Evolutionary conservation across 2,888 invertebrate species (phyloP), one percentile per base, ranked within the genome.

Genomic region (Protophormia terraenovae): DNA sequence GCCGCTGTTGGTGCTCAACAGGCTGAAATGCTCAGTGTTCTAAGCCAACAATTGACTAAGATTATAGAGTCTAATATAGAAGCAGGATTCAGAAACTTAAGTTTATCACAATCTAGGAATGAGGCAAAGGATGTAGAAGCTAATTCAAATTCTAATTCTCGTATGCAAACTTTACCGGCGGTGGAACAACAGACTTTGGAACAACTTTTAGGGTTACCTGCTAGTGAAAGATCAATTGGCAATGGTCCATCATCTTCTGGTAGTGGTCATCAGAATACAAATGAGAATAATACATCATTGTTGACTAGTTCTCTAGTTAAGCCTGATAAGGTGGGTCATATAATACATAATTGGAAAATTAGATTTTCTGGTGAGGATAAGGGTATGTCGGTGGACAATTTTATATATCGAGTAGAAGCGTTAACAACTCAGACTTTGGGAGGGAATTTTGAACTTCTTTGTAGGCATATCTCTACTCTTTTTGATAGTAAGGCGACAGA

Each of bases 271-370:
- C n/a, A n/a, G n/a, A n/a, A n/a, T n/a, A n/a, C n/a, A n/a, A n/a
- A n/a, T n/a, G n/a, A n/a, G n/a, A n/a, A n/a, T n/a, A n/a, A n/a
- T n/a, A n/a, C n/a, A n/a, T n/a, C n/a, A n/a, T n/a, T n/a, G n/a
- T n/a, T n/a, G n/a, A n/a, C n/a, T n/a, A n/a, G n/a, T n/a, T n/a
- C n/a, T n/a, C n/a, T n/a, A n/a, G n/a, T n/a, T n/a, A n/a, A n/a
- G n/a, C 7, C 67, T 8, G 47, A 67, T 16, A 67, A 67, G 16
- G 12, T 47, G n/a, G 47, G 45, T 1, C 67, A 67, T 14, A 67
- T 67, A n/a, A 67, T 67, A 16, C 27, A 45, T 8, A 67, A 67
- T 16, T 67, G 67, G 67, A 47, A 47, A 5, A 47, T 47, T 10
- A 14, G n/a, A 3, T 67, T 67, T 47, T 10, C 67, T 10, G 67